Conservation (phyloP, 2,113 vertebrate genomes). For the Crotalus helleri region DNA sequence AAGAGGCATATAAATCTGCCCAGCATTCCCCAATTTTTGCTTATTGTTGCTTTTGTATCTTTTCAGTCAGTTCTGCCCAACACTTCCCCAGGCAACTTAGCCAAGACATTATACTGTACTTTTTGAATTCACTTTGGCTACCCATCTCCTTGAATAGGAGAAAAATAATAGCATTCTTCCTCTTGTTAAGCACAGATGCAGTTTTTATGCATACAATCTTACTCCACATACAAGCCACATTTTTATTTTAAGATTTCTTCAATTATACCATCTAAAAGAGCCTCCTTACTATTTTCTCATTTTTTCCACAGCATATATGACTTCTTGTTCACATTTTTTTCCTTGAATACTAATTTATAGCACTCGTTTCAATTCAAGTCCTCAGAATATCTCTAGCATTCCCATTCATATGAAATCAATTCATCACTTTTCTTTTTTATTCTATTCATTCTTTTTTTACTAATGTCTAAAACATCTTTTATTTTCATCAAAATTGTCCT, state of each 20-base stretch:
- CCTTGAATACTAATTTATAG: neutral
- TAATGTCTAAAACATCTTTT: neutral
- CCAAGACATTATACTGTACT: neutral
- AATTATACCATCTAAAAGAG: neutral
- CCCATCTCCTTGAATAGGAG: neutral
- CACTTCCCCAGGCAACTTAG: neutral
- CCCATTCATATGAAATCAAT: neutral
- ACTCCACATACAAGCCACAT: neutral
- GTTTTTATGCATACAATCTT: neutral
- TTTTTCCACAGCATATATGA: neutral
- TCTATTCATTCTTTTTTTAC: neutral
- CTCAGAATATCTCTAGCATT: neutral
- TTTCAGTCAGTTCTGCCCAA: neutral
- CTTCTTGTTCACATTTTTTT: neutral
- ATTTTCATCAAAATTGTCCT: neutral
- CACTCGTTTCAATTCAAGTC: neutral
- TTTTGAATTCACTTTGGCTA: neutral
- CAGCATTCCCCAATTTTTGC: neutral
- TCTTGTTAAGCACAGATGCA: neutral
- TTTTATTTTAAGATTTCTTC: neutral
- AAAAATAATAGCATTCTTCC: neutral
- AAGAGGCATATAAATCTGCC: neutral
- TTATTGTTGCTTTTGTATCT: neutral
- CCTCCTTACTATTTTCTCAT: neutral
- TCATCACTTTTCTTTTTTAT: neutral